Conservation (phyloP, 2,888 invertebrate genomes). For the Eueremaeus valkanovi region DNA sequence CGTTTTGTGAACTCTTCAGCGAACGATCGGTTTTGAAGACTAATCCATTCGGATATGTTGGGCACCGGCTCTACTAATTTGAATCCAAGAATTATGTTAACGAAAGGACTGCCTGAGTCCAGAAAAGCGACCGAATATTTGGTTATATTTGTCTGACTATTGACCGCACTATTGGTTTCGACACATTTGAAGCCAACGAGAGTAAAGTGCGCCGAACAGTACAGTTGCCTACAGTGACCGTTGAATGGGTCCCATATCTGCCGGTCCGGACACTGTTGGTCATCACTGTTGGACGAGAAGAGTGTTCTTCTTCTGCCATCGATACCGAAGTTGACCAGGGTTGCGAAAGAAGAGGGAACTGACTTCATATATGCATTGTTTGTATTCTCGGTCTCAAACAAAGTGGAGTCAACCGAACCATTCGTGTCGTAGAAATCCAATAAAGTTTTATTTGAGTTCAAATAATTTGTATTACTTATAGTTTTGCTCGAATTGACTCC, state of each 20-base stretch:
- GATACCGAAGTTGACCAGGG: slow-evolving; percentile 45
- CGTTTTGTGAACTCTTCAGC: slow-evolving; percentile 36
- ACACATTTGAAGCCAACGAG: slow-evolving; percentile 44
- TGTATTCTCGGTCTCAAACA: neutral
- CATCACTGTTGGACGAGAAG: slow-evolving; percentile 43
- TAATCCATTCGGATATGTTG: neutral
- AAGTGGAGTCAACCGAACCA: neutral
- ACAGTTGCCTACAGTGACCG: slow-evolving; percentile 43
- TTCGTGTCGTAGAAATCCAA: no score
- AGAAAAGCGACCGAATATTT: slow-evolving; percentile 18
- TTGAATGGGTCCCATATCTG: slow-evolving; percentile 47
- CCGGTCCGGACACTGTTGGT: slow-evolving; percentile 38
- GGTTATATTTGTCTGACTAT: neutral
- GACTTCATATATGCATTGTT: neutral
- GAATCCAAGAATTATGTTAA: slow-evolving; percentile 35
- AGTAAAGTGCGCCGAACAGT: slow-evolving; percentile 45
- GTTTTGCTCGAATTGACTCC: no score
- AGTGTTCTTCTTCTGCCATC: slow-evolving; percentile 43
- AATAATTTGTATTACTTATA: no score
- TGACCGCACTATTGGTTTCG: slow-evolving; percentile 26
- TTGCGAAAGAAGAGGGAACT: slow-evolving; percentile 43
- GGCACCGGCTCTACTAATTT: neutral
- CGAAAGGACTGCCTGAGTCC: slow-evolving; percentile 19
- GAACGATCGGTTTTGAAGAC: neutral
- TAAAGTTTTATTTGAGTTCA: neutral